Conservation (phyloP, 2,113 vertebrate genomes). For the Salvelinus sp. region DNA sequence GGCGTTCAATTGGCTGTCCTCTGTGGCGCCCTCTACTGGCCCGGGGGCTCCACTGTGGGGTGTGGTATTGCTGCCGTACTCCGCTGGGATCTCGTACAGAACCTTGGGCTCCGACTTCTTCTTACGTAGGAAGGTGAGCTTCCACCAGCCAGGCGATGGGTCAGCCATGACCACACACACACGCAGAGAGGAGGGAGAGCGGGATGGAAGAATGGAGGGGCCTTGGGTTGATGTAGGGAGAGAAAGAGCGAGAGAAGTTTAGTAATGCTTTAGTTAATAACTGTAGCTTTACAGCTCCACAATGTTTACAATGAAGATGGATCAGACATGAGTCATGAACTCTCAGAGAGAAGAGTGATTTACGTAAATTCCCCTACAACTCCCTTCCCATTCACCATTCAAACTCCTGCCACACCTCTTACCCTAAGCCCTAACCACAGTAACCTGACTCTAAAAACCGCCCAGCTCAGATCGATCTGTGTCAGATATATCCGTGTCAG, state of each 20-base stretch:
- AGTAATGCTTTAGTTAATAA: neutral
- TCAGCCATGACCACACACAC: conserved; percentile 70
- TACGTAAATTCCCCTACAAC: no score
- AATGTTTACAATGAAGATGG: neutral
- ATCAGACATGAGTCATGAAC: neutral
- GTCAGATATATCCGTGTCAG: conserved; percentile 23
- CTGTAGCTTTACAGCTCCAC: neutral
- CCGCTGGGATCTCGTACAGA: conserved; percentile 80
- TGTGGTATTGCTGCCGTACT: conserved; percentile 57
- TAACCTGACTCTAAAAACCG: conserved; percentile 15
- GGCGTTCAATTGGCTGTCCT: conserved; percentile 66
- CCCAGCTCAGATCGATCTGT: conserved; percentile 16
- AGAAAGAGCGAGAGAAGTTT: neutral
- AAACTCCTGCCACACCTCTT: neutral
- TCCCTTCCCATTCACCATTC: no score
- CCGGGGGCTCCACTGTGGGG: neutral
- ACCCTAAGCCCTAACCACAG: conserved; percentile 1
- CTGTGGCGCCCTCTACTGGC: neutral
- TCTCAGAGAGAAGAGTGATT: neutral
- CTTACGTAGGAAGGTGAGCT: conserved; percentile 85
- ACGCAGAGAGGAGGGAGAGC: conserved; percentile 1
- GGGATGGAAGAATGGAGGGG: conserved; percentile 12
- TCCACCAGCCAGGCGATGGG: conserved; percentile 82
- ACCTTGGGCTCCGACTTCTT: conserved; percentile 82
- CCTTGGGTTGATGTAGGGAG: neutral